Percentiles rank a stretch among this genome's conserved stretches.
phyloP scores from a whole-genome alignment of 2,888 invertebrate species.

The Drosophila pegasa region DNA sequence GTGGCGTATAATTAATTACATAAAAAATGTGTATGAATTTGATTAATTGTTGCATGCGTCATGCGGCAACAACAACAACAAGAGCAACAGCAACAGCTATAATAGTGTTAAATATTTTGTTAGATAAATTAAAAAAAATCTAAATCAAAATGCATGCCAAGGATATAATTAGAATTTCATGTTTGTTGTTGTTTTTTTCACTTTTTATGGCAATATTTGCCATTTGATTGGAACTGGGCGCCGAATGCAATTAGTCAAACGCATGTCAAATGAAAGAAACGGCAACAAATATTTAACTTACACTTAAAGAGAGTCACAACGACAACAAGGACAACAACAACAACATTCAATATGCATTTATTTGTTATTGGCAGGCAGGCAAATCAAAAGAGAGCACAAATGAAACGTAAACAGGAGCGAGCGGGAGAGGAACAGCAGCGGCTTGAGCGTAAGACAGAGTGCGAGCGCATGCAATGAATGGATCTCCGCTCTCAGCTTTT shows the following conservation, averaged over 20 bases:
- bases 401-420: conserved; percentile 41
- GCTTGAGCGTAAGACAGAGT: conserved; percentile 10
- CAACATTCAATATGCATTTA: conserved; percentile 68
- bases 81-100: conserved; percentile 34
- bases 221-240: conserved; percentile 19
- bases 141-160: conserved; percentile 57
- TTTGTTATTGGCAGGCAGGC: conserved; percentile 52
- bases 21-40: conserved; percentile 56
- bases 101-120: conserved; percentile 58
- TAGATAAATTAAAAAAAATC: conserved; percentile 48
- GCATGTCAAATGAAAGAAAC: conserved; percentile 46
- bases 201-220: conserved; percentile 21
- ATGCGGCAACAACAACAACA: conserved; percentile 57
- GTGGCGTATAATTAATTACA: conserved; percentile 45
- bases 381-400: conserved; percentile 50
- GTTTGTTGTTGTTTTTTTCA: conserved; percentile 10
- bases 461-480: conserved; percentile 6
- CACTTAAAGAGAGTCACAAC: conserved; percentile 45
- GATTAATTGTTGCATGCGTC: conserved; percentile 61
- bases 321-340: conserved; percentile 68
- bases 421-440: background rate
- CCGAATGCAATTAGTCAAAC: conserved; percentile 37
- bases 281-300: conserved; percentile 38
- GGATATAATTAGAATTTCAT: conserved; percentile 34
- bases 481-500: background rate